Evolutionary conservation across 2,797 vertebrate genomes (phyloP), one percentile per base, ranked within the genome.

Genomic region (Melanotaenia maccullochi): DNA sequence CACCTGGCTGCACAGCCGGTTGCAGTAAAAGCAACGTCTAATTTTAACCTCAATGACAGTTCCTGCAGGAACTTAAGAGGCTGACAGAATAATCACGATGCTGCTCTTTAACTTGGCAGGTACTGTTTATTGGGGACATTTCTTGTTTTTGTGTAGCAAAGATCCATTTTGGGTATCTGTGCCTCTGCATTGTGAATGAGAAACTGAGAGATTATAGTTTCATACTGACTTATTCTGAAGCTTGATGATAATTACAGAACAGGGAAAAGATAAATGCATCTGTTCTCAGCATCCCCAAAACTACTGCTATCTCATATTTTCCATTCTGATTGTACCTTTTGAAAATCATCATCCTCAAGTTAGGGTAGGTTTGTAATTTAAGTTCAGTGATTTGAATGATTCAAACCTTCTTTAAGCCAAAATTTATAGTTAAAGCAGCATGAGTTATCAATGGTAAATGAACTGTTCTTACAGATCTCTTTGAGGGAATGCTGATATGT

Each of bases 71-170:
- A 56, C 38, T 9, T 65, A 9, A 1, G 36, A 56, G 38, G 14
- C 38, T 4, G 38, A 40, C 38, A 40, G 38, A 40, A 40, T 16
- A 16, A 40, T 16, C 13, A 40, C 3, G 13, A 40, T 16, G 38
- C 5, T 5, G 14, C 38, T 38, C 36, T 38, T 38, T 38, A 38
- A 3, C 11, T 35, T 18, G 42, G 52, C 38, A 60, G 68, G 60
- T 66, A 44, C 64, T 78, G 54, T 36, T 24, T 69, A 32, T 65
- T 51, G 60, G 20, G 44, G 30, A 66, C n/a, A 57, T 77, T 32
- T 20, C 25, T 47, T 76, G 73, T 76, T 71, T 80, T 75, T 30
- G 28, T 73, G 9, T 61, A 64, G 44, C 40, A 49, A 54, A 51
- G 59, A 58, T 49, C 32, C 44, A 12, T 24, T 36, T 69, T 42